phyloP scores from a whole-genome alignment of 2,888 invertebrate genomes.

The Synergus laeviventris region DNA sequence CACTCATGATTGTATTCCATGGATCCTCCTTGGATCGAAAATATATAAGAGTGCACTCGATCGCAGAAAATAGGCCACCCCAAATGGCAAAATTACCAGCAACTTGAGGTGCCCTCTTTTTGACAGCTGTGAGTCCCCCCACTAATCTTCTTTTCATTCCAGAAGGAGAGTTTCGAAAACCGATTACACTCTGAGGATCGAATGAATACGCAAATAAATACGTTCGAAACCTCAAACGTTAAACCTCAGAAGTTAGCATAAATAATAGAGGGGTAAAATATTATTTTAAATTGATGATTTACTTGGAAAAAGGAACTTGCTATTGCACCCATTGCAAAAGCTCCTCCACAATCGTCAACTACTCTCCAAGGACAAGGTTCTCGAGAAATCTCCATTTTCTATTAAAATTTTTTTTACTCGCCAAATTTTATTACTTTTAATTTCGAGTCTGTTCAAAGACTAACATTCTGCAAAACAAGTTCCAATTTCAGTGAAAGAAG shows the following conservation, averaged over 20 bases:
- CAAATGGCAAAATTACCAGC: slow-evolving; percentile 98
- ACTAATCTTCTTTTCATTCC: slow-evolving; percentile 85
- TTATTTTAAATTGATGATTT: not conserved
- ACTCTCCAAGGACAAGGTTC: slow-evolving; percentile 99
- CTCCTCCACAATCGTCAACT: slow-evolving; percentile 98
- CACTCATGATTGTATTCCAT: slow-evolving; percentile 95
- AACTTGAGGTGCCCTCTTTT: slow-evolving; percentile 90
- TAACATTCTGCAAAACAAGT: slow-evolving; percentile 47
- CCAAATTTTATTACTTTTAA: not conserved
- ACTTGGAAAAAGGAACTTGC: slow-evolving; percentile 84
- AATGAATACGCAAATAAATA: slow-evolving; percentile 39
- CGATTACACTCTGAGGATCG: slow-evolving; percentile 87
- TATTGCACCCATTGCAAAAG: slow-evolving; percentile 98
- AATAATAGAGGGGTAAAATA: not conserved
- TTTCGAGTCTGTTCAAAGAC: not conserved
- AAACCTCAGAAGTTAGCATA: not conserved
- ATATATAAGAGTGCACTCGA: slow-evolving; percentile 95
- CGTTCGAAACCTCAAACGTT: not conserved
- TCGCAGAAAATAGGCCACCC: slow-evolving; percentile 97
- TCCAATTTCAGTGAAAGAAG: not conserved
- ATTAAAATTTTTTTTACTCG: not conserved
- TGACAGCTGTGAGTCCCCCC: slow-evolving; percentile 86
- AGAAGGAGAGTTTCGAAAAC: slow-evolving; percentile 95
- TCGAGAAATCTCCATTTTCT: slow-evolving; percentile 85
- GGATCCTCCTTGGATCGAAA: slow-evolving; percentile 96